These are phyloP conservation scores for Scatophagus argus DNA, from an alignment of 2,113 vertebrate species.

Conservation along the genomic window DNA sequence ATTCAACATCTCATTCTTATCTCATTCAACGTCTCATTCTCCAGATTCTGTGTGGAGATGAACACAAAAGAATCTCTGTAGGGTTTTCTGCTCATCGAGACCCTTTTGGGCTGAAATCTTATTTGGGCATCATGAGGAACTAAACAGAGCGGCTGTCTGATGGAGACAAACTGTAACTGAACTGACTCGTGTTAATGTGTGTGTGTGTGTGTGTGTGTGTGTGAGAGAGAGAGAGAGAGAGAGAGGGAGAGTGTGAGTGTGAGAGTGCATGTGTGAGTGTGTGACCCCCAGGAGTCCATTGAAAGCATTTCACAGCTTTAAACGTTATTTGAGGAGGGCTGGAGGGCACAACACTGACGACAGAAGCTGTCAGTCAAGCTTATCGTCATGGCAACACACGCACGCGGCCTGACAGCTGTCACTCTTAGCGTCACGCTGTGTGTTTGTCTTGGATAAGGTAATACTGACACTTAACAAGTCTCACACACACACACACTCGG, in stretches of 20 bases:
- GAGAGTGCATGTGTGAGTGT: conserved; percentile 35
- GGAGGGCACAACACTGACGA: conserved; percentile 22
- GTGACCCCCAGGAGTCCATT: conserved; percentile 42
- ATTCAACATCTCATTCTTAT: no score
- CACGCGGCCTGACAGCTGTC: conserved; percentile 62
- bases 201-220: conserved; percentile 11
- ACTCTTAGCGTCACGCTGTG: conserved; percentile 33
- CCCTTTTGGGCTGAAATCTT: neutral
- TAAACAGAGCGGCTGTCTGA: neutral
- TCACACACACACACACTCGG: conserved; percentile 52
- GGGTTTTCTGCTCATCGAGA: neutral
- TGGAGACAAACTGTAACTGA: neutral
- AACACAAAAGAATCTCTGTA: no score
- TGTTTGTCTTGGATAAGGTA: neutral
- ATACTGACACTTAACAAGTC: conserved; percentile 20
- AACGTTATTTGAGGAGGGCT: conserved; percentile 59
- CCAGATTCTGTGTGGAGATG: no score
- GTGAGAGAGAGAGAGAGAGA: conserved; percentile 9
- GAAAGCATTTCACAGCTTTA: conserved; percentile 75
- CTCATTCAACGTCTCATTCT: no score
- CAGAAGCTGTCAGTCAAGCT: conserved; percentile 65
- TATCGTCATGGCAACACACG: conserved; percentile 50
- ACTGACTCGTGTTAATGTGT: neutral
- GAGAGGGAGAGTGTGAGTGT: conserved; percentile 17
- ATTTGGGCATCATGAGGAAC: neutral